Evolutionary conservation across 2,797 vertebrate genomes (phyloP).

Genomic region (Pseudochirops cupreus): DNA sequence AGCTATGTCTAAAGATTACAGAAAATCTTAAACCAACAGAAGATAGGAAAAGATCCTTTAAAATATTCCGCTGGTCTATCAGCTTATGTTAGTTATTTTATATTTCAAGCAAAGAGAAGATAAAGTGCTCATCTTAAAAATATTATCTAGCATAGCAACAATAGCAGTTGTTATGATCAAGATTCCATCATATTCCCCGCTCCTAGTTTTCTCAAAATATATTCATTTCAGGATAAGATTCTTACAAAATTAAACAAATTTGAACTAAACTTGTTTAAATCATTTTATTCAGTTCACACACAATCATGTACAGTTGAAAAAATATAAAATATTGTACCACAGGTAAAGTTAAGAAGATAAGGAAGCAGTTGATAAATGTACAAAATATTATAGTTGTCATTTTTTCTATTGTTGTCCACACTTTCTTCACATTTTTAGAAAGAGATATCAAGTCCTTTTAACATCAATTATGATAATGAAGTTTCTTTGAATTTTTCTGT

Average conservation of each 20-base stretch:
- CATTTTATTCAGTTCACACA: background rate
- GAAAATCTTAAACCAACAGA: background rate
- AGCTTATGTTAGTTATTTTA: background rate
- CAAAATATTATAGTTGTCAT: background rate
- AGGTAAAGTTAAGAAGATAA: background rate
- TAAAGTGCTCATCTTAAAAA: background rate
- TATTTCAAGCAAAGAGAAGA: slow-evolving; percentile 4
- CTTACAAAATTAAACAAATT: background rate
- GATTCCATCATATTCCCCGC: background rate
- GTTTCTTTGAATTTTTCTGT: background rate
- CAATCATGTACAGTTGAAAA: background rate
- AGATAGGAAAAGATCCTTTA: background rate
- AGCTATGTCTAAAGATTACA: background rate
- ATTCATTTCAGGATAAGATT: background rate
- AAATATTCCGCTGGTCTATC: background rate
- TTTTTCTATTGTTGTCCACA: background rate
- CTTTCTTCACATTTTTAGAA: background rate
- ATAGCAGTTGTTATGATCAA: background rate
- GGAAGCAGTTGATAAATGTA: background rate
- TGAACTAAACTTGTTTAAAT: background rate
- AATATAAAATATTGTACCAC: background rate
- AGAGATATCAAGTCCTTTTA: background rate
- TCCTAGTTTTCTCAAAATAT: background rate
- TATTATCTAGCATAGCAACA: background rate
- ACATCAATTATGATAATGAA: background rate